Percentiles rank a stretch among this genome's conserved stretches.
Evolutionary conservation across 64 coral and sea anemone genomes (phyloP).

Genomic region (Montipora capricornis): DNA sequence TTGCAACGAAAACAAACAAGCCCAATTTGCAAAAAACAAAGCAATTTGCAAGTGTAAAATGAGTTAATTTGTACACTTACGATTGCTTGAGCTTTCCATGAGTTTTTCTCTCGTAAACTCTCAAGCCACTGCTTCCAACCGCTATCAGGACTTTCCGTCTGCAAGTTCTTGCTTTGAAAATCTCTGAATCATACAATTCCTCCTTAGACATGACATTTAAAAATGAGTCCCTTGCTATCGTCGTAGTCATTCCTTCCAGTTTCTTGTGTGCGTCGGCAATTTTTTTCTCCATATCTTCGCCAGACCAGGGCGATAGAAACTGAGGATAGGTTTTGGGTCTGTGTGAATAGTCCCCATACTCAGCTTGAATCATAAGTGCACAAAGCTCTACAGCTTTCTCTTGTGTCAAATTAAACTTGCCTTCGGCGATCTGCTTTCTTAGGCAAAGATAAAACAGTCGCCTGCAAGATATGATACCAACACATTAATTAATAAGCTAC

Average conservation of each 20-base stretch:
- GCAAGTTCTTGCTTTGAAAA: conserved; percentile 88
- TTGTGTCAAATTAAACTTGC: conserved; percentile 87
- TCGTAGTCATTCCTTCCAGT: conserved; percentile 71
- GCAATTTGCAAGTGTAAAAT: no score
- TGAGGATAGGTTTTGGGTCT: conserved; percentile 53
- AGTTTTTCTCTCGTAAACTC: conserved; percentile 86
- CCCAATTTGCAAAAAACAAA: neutral
- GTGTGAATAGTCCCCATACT: conserved; percentile 79
- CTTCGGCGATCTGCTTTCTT: conserved; percentile 79
- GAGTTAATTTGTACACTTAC: conserved; percentile 59
- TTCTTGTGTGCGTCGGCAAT: conserved; percentile 73
- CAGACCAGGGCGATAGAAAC: conserved; percentile 80
- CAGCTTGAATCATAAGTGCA: conserved; percentile 84
- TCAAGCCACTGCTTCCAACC: conserved; percentile 87
- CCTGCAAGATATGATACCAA: conserved; percentile 55
- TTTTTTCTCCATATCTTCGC: conserved; percentile 68
- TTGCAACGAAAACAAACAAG: neutral
- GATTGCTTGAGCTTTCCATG: conserved; percentile 80
- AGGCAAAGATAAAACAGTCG: conserved; percentile 93
- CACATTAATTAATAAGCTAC: neutral
- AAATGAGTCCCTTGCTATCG: conserved; percentile 79
- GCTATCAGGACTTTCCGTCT: conserved; percentile 88
- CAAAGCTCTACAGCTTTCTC: conserved; percentile 76
- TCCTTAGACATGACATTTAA: conserved; percentile 84
- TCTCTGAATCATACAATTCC: conserved; percentile 93